Conservation (phyloP, 1,140 invertebrate species). For the Polypedilum pembai region DNA sequence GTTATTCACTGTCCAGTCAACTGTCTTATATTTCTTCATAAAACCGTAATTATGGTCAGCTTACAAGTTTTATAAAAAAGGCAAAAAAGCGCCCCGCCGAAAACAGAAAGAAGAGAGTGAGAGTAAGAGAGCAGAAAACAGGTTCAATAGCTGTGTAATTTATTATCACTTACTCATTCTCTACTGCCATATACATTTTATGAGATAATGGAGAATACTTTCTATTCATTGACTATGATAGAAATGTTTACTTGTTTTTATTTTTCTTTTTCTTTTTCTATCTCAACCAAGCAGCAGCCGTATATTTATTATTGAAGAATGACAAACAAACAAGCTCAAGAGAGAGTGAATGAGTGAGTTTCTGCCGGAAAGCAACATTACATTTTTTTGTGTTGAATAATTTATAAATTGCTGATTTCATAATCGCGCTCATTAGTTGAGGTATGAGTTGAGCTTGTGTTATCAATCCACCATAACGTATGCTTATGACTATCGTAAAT, state of each 20-base stretch:
- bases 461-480: neutral
- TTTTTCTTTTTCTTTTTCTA: neutral
- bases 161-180: constrained; percentile 13
- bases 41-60: neutral
- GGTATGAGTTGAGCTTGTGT: neutral
- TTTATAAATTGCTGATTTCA: constrained; percentile 3
- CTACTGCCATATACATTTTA: neutral
- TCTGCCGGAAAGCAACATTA: too few species aligned
- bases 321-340: too few species aligned
- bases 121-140: neutral
- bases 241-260: neutral
- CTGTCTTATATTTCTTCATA: neutral
- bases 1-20: neutral
- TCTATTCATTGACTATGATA: neutral
- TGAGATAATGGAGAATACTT: neutral
- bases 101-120: neutral
- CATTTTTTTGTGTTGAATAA: neutral
- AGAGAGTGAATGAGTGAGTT: too few species aligned
- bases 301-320: too few species aligned
- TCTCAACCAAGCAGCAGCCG: neutral
- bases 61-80: neutral
- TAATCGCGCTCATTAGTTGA: constrained; percentile 11
- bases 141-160: constrained; percentile 1
- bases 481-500: neutral
- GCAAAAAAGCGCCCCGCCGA: neutral